phyloP scores from a whole-genome alignment of 2,113 vertebrate species.

The human region GRCh38 chr21:29724501-29725000 shows the following conservation, averaged over 20 bases:
- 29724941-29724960: background rate
- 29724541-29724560: slow-evolving; percentile 41
- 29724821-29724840: background rate
- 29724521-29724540: slow-evolving; percentile 32
- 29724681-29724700: slow-evolving; percentile 45
- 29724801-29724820: background rate
- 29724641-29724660: slow-evolving; percentile 49
- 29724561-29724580: background rate
- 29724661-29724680: slow-evolving; percentile 58
- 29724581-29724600: slow-evolving; percentile 4
- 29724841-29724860: background rate
- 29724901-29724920: background rate
- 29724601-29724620: slow-evolving; percentile 17
- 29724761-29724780: slow-evolving; percentile 42
- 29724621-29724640: background rate
- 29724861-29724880: background rate
- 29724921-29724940: background rate
- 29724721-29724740: slow-evolving; percentile 7
- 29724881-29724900: background rate
- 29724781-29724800: slow-evolving; percentile 33
- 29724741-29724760: slow-evolving; percentile 19
- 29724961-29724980: background rate
- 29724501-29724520: slow-evolving; percentile 61
- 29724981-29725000: background rate
- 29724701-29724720: background rate